Percentiles rank a stretch among this genome's conserved stretches.
phyloP scores from a whole-genome alignment of 30 jellyfish, hydroid and myxozoan species.

The Catostylus mosaicus region DNA sequence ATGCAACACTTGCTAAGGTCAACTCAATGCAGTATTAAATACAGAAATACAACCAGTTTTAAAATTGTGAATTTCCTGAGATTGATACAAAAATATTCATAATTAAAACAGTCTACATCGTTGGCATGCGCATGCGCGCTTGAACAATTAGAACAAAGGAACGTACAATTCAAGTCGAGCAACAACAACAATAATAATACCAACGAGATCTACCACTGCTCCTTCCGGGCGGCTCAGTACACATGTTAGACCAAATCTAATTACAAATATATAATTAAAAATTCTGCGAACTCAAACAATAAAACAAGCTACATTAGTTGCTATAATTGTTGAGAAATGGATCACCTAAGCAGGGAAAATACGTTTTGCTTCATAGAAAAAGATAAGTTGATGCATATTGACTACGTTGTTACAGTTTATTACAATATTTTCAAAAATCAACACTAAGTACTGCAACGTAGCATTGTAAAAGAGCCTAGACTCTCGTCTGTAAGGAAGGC shows the following conservation, averaged over 20 bases:
- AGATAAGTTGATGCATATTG: no score
- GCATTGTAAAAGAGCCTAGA: no score
- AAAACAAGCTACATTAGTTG: background rate
- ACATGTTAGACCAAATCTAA: background rate
- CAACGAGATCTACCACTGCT: slow-evolving; percentile 7
- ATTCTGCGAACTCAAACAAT: slow-evolving; percentile 2
- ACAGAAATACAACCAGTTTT: background rate
- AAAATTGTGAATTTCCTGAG: slow-evolving; percentile 16
- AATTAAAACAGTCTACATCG: slow-evolving; percentile 13
- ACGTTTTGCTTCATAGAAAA: no score
- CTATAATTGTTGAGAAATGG: no score
- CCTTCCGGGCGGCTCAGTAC: background rate
- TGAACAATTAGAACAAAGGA: background rate
- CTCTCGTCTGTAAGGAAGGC: no score
- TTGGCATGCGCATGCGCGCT: background rate
- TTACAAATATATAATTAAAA: background rate
- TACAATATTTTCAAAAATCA: no score
- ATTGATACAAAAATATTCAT: slow-evolving; percentile 64
- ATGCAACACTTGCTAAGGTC: no score
- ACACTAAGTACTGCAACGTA: no score
- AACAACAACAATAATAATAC: slow-evolving; percentile 21
- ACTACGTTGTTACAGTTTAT: no score
- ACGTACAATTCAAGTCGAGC: slow-evolving; percentile 3
- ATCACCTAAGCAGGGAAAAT: no score
- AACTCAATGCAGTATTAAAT: background rate